Percentiles rank a stretch among this genome's conserved stretches.
phyloP scores from a whole-genome alignment of 2,888 invertebrate species.

The Rhodophaea formosa region DNA sequence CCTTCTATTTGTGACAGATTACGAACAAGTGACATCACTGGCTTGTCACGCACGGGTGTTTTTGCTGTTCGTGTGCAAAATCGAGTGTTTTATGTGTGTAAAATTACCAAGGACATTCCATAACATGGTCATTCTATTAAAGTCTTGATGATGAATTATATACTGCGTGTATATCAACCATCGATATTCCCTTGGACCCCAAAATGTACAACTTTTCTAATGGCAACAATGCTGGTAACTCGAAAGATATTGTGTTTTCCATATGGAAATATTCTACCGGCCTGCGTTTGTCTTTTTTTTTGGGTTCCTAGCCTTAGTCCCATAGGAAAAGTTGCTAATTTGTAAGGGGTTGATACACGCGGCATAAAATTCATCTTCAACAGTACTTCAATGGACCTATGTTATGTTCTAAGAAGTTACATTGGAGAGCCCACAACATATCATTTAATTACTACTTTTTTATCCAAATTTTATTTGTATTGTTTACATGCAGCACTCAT shows the following conservation, averaged over 20 bases:
- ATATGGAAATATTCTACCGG: not conserved
- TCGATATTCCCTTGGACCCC: not conserved
- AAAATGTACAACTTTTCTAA: not conserved
- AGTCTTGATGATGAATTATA: too few species aligned
- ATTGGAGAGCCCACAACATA: too few species aligned
- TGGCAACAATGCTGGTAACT: not conserved
- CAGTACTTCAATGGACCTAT: not conserved
- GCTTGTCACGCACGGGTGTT: too few species aligned
- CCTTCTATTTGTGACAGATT: too few species aligned
- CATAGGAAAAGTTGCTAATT: not conserved
- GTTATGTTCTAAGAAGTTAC: too few species aligned
- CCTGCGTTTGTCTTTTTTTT: not conserved
- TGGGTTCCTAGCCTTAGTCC: not conserved
- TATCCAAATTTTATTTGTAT: conserved; percentile 18
- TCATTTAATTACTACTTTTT: not conserved
- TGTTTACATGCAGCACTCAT: conserved; percentile 70
- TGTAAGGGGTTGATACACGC: not conserved
- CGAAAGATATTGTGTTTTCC: not conserved
- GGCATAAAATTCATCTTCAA: not conserved
- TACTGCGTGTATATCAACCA: too few species aligned
- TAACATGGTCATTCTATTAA: too few species aligned
- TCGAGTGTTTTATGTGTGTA: too few species aligned
- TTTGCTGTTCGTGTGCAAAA: too few species aligned
- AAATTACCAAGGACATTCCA: too few species aligned
- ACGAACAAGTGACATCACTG: too few species aligned